Conservation (phyloP, 2,113 vertebrate genomes). For the Scophthalmus maximus region DNA sequence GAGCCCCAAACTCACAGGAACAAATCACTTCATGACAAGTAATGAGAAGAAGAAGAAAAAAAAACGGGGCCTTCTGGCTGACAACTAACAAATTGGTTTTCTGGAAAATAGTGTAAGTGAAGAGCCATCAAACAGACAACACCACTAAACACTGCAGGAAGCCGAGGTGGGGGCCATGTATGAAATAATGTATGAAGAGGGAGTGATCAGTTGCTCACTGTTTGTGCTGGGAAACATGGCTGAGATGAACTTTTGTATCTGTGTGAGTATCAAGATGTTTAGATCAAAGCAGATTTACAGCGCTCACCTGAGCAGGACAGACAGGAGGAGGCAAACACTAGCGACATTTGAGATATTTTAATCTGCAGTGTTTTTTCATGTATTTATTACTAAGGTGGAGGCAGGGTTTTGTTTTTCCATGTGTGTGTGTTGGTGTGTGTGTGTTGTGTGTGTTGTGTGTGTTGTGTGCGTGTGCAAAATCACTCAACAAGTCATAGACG, state of each 20-base stretch:
- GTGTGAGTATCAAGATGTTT: too few relatives aligned
- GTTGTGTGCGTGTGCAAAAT: too few relatives aligned
- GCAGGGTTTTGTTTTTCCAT: too few relatives aligned
- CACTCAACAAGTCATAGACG: too few relatives aligned
- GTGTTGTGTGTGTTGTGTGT: too few relatives aligned
- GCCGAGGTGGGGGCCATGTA: constrained; percentile 1
- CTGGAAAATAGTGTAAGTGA: constrained; percentile 62
- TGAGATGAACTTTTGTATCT: constrained; percentile 1
- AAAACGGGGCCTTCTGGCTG: constrained; percentile 51
- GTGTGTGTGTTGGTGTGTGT: too few relatives aligned
- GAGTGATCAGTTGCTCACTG: not conserved
- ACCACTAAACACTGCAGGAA: constrained; percentile 48
- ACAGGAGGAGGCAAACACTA: too few relatives aligned
- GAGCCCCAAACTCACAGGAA: constrained; percentile 49
- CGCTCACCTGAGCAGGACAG: too few relatives aligned
- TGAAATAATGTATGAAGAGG: constrained; percentile 26
- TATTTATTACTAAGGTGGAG: too few relatives aligned
- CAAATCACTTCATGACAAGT: constrained; percentile 66
- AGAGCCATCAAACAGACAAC: constrained; percentile 48
- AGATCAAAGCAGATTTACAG: too few relatives aligned
- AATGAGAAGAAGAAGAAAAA: constrained; percentile 48
- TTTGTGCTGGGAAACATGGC: not conserved
- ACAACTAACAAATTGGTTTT: constrained; percentile 75
- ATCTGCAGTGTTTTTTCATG: too few relatives aligned
- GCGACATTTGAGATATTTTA: too few relatives aligned